A percentile compares a stretch with the other conserved stretches of the same genome.
phyloP scores from a whole-genome alignment of 2,797 vertebrate genomes.

The Helarctos malayanus region DNA sequence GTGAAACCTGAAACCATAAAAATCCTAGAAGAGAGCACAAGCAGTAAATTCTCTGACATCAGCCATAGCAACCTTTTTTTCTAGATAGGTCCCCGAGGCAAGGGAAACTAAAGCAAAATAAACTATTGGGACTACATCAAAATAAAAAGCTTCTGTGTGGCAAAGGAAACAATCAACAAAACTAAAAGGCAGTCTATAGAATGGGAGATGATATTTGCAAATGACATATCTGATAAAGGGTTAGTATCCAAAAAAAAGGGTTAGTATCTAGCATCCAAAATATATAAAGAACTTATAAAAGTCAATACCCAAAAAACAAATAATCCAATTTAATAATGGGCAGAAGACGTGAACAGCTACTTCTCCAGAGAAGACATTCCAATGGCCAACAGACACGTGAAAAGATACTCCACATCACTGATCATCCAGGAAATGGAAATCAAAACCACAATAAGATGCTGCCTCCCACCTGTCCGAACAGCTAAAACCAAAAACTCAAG shows the following conservation, averaged over 20 bases:
- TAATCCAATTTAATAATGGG: neutral
- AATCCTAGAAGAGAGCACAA: neutral
- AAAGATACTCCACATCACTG: neutral
- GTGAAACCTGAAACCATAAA: neutral
- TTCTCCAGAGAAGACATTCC: neutral
- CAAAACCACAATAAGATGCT: neutral
- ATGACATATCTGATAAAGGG: too few species aligned
- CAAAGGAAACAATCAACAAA: too few species aligned
- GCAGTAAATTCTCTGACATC: neutral
- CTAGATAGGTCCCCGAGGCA: neutral
- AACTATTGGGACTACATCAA: too few species aligned
- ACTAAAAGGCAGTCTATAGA: too few species aligned
- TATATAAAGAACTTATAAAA: neutral
- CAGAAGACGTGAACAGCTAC: neutral
- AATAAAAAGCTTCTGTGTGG: too few species aligned
- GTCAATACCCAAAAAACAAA: neutral
- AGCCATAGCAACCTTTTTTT: neutral
- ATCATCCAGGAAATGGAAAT: neutral
- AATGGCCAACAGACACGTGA: neutral
- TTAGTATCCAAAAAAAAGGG: too few species aligned
- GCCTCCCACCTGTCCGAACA: neutral
- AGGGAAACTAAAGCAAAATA: too few species aligned
- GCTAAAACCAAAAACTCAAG: neutral
- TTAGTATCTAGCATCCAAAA: neutral
- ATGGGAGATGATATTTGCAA: too few species aligned